Conservation (phyloP, 2,797 vertebrate species). For the Telmatherina bonti region DNA sequence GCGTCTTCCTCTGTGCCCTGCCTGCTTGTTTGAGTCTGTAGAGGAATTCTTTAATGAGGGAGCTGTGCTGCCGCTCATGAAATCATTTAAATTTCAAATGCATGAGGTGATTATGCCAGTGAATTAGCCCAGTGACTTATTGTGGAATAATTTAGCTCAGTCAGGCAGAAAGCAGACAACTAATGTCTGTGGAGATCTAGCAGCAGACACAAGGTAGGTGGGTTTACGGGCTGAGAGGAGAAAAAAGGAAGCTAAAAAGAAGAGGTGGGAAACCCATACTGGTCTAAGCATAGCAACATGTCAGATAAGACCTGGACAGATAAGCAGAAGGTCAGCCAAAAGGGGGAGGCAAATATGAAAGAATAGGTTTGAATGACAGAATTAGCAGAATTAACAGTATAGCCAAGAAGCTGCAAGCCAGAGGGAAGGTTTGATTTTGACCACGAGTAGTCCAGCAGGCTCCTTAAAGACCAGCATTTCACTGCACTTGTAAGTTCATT, state of each 20-base stretch:
- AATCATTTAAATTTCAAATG: constrained; percentile 85
- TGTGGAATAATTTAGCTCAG: constrained; percentile 82
- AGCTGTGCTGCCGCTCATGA: constrained; percentile 71
- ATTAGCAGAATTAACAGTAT: constrained; percentile 24
- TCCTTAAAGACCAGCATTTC: no score
- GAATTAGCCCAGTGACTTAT: constrained; percentile 85
- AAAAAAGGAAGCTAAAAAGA: constrained; percentile 19
- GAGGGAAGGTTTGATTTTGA: no score
- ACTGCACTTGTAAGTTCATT: no score
- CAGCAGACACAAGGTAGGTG: constrained; percentile 37
- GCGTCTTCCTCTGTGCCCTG: constrained; percentile 35
- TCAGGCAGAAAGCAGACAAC: constrained; percentile 73
- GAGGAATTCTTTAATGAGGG: constrained; percentile 76
- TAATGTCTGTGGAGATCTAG: constrained; percentile 71
- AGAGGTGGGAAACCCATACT: constrained; percentile 27
- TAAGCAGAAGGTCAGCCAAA: constrained; percentile 35
- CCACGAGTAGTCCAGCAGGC: no score
- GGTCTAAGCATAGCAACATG: constrained; percentile 16
- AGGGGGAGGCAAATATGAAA: constrained; percentile 26
- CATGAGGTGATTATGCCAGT: constrained; percentile 83
- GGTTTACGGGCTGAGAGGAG: constrained; percentile 28
- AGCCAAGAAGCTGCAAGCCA: no score
- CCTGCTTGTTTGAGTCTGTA: constrained; percentile 68
- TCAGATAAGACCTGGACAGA: constrained; percentile 35
- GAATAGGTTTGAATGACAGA: constrained; percentile 45